These are phyloP conservation scores for Xenopus laevis DNA, from an alignment of 2,113 vertebrate genomes.

Conservation along the genomic window DNA sequence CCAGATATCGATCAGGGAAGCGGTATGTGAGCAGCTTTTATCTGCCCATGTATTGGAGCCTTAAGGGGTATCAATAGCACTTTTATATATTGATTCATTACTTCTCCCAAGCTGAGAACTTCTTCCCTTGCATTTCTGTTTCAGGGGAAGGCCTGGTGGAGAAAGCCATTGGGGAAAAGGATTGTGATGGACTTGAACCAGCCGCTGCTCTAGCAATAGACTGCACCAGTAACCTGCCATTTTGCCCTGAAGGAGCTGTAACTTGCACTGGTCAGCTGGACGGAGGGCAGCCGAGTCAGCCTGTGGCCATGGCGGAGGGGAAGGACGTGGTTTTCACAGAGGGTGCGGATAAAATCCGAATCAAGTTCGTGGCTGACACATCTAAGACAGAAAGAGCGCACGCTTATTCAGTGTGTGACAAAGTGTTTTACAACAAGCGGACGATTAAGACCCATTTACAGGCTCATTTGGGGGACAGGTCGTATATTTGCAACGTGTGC, in stretches of 20 bases:
- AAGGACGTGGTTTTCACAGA: not conserved
- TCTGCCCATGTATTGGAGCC: too few relatives aligned
- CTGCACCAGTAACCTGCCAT: not conserved
- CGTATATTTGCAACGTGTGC: conserved; percentile 60
- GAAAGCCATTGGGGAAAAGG: conserved; percentile 21
- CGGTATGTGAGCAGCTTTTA: too few relatives aligned
- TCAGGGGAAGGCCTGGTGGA: conserved; percentile 32
- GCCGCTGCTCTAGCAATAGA: not conserved
- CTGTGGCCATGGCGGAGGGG: conserved; percentile 1
- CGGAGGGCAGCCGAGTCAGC: not conserved
- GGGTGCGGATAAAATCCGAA: not conserved
- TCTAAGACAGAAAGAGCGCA: conserved; percentile 50
- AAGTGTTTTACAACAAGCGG: conserved; percentile 58
- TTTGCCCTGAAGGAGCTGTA: not conserved
- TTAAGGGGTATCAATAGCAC: too few relatives aligned
- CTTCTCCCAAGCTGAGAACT: too few relatives aligned
- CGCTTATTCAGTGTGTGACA: conserved; percentile 61
- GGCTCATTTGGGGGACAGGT: conserved; percentile 37
- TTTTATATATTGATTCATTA: too few relatives aligned
- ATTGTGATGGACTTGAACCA: too few relatives aligned
- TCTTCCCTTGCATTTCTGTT: too few relatives aligned
- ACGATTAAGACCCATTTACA: conserved; percentile 35
- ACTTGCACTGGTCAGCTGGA: not conserved
- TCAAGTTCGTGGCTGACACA: not conserved
- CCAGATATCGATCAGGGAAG: too few relatives aligned